Evolutionary conservation across 2,888 invertebrate species (phyloP), one percentile per base, ranked within the genome.

Genomic region (Xylota segnis): DNA sequence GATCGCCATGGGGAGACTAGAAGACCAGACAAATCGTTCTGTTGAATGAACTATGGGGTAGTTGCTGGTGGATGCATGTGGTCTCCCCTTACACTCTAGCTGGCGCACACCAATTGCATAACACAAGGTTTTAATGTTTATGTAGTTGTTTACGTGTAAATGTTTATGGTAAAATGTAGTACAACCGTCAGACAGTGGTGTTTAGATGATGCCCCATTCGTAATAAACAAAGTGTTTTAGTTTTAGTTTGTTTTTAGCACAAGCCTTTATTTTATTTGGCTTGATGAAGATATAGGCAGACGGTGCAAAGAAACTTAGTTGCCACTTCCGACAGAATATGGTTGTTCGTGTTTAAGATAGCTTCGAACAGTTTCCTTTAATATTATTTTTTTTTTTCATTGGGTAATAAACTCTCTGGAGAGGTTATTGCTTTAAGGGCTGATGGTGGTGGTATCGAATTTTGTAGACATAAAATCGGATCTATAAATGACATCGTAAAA

Each of bases 181-280:
- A 72, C 77, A 77, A 43, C 34, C 43, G 52, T 43, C 70, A 76
- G 77, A 66, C 68, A 40, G 9, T 40, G 58, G 37, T 77, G 83
- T 83, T 83, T 77, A 72, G 65, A 72, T 52, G 50, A 72, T 83
- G 66, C 34, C 59, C 71, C 59, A 14, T 72, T 65, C 71, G 40
- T 52, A 61, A 59, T 83, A 83, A 72, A 83, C 66, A 83, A 77
- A 72, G 81, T 54, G 37, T 59, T 27, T 45, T 34, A 32, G 47
- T 54, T 72, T 58, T 56, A 16, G 50, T 7, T 68, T 63, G 52
- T 37, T 50, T 78, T 56, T 56, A 27, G 45, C 59, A 66, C 43
- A 59, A 50, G 40, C 34, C 32, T 29, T 40, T 1, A 27, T 23
- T 54, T 58, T 68, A 23, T 18, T 23, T 50, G 5, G 58, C 32